These are phyloP conservation scores for Berghia stephanieae DNA, from an alignment of 1,140 invertebrate species.

Conservation along the genomic window DNA sequence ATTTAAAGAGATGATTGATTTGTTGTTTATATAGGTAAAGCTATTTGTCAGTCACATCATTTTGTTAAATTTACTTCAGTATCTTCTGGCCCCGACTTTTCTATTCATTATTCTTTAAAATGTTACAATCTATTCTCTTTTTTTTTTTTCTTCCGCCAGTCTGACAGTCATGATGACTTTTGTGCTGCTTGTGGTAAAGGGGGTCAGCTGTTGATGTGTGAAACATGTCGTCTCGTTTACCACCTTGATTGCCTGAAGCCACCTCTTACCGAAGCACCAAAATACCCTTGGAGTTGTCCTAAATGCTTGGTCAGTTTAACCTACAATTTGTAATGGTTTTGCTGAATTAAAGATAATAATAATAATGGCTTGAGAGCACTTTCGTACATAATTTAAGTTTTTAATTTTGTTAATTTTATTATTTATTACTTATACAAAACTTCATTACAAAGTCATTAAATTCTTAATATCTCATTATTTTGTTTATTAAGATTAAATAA, in stretches of 20 bases:
- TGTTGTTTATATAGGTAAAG: too few relatives aligned
- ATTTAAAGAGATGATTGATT: too few relatives aligned
- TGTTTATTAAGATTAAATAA: too few relatives aligned
- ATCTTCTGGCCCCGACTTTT: background rate
- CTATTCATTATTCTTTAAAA: background rate
- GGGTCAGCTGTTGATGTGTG: constrained; percentile 84
- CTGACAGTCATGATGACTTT: constrained; percentile 50
- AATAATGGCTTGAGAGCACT: too few relatives aligned
- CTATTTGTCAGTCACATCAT: too few relatives aligned
- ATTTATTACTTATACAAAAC: too few relatives aligned
- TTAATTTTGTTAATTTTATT: too few relatives aligned
- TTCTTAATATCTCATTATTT: too few relatives aligned
- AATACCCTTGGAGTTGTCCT: constrained; percentile 67
- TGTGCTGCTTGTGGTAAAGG: constrained; percentile 57
- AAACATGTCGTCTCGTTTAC: constrained; percentile 90
- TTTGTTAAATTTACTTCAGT: background rate
- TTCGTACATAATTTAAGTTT: too few relatives aligned
- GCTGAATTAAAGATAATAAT: too few relatives aligned
- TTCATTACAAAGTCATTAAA: too few relatives aligned
- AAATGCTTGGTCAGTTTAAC: constrained; percentile 59
- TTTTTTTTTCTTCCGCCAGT: constrained; percentile 8
- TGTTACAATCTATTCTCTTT: background rate
- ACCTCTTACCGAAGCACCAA: constrained; percentile 88
- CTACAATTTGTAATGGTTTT: too few relatives aligned
- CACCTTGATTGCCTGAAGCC: constrained; percentile 93